Percentiles rank a stretch among this genome's conserved stretches.
These are phyloP conservation scores for Ctenicera cuprea DNA, from an alignment of 2,888 invertebrate species.

Conservation along the genomic window DNA sequence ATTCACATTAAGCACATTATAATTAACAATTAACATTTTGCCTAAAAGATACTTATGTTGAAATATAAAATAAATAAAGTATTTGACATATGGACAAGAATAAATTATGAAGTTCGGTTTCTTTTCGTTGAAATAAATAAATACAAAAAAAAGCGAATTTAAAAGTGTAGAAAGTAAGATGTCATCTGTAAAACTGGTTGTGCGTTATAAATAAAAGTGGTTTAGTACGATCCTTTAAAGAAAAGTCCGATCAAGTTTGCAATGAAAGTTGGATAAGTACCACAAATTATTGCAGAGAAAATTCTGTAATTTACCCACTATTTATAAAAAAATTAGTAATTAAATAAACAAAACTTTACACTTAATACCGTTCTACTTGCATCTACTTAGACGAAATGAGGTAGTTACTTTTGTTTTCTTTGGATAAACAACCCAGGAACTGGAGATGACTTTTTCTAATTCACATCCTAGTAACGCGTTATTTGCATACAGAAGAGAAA, in stretches of 20 bases:
- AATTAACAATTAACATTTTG: too few relatives aligned
- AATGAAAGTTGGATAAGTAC: constrained; percentile 19
- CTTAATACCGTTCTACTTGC: background rate
- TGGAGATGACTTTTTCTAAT: background rate
- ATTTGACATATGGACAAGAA: background rate
- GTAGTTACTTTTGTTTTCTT: background rate
- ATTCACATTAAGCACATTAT: too few relatives aligned
- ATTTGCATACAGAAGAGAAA: constrained; percentile 26
- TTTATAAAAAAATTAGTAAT: too few relatives aligned
- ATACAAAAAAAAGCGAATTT: background rate
- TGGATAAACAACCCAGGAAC: background rate
- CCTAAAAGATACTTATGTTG: too few relatives aligned
- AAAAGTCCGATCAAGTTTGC: background rate
- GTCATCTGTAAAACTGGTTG: constrained; percentile 47
- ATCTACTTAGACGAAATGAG: background rate
- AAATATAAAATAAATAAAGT: background rate
- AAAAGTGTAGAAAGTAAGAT: constrained; percentile 44
- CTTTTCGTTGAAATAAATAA: background rate
- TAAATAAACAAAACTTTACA: too few relatives aligned
- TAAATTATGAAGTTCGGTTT: background rate
- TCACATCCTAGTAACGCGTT: background rate
- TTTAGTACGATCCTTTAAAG: background rate
- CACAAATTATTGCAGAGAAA: constrained; percentile 13
- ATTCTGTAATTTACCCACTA: constrained; percentile 2
- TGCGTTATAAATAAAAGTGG: constrained; percentile 15